Conservation (phyloP, 2,113 vertebrate species). For the Etia nguti region DNA sequence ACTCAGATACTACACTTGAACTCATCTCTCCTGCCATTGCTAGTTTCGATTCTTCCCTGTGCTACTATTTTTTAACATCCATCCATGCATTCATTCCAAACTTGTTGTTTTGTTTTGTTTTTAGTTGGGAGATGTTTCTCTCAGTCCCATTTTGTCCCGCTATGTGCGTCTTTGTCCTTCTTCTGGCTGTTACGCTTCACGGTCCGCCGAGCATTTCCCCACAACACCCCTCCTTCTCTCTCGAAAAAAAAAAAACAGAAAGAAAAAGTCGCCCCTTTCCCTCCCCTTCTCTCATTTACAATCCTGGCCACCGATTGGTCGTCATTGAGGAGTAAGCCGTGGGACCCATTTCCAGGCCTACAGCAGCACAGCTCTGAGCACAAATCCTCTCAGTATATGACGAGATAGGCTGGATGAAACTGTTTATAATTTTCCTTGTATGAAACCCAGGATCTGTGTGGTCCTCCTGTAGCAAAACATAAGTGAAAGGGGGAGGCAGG, state of each 20-base stretch:
- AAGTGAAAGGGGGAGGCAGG: not conserved
- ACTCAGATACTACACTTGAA: not conserved
- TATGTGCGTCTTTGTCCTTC: constrained; percentile 67
- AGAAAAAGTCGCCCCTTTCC: constrained; percentile 48
- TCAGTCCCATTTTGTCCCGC: constrained; percentile 32
- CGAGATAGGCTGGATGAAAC: constrained; percentile 37
- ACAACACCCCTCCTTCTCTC: constrained; percentile 60
- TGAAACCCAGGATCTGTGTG: constrained; percentile 59
- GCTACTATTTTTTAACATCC: not conserved
- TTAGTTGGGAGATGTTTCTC: not conserved
- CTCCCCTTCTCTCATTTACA: constrained; percentile 49
- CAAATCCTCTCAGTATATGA: constrained; percentile 31
- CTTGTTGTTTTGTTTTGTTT: not conserved
- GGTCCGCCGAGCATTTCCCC: constrained; percentile 65
- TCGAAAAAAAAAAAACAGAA: constrained; percentile 44
- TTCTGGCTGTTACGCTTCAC: constrained; percentile 70
- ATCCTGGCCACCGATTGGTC: constrained; percentile 64
- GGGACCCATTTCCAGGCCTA: constrained; percentile 46
- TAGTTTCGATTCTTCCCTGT: not conserved
- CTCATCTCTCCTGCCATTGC: not conserved
- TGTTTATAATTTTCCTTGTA: constrained; percentile 47
- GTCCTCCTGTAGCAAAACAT: constrained; percentile 48
- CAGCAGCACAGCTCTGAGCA: constrained; percentile 34
- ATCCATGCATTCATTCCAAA: not conserved
- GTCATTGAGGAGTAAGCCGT: constrained; percentile 46